Evolutionary conservation across 2,888 invertebrate genomes (phyloP).

Genomic region (Zygogramma bicolorata): DNA sequence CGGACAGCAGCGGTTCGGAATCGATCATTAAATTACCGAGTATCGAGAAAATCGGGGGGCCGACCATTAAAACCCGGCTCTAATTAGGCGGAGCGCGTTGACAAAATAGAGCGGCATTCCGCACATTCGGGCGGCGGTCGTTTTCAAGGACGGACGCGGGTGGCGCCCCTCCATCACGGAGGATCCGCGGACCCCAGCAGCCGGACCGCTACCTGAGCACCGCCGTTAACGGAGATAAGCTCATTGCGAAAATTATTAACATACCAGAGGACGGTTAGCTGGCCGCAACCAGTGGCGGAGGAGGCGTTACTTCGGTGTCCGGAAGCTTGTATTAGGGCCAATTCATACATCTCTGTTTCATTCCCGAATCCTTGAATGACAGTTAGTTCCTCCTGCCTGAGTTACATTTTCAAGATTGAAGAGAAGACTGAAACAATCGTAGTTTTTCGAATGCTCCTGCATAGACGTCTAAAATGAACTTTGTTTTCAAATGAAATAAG

Average conservation of each 20-base stretch:
- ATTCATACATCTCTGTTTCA: no score
- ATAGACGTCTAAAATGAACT: no score
- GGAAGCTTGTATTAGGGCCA: no score
- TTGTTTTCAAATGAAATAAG: no score
- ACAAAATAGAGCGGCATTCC: conserved; percentile 47
- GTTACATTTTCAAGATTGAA: no score
- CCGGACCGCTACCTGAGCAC: conserved; percentile 57
- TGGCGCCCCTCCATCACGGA: conserved; percentile 58
- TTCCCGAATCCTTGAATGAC: no score
- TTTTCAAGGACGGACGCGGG: conserved; percentile 55
- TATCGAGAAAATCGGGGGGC: neutral
- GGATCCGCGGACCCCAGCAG: conserved; percentile 22
- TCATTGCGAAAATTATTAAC: conserved; percentile 49
- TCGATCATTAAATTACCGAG: conserved; percentile 3
- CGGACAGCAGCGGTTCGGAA: neutral
- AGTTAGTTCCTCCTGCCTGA: no score
- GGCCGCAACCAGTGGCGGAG: conserved; percentile 17
- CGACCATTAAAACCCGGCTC: neutral
- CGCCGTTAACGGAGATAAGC: conserved; percentile 55
- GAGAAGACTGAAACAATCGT: no score
- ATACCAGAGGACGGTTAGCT: conserved; percentile 25
- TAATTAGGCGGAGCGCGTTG: conserved; percentile 12
- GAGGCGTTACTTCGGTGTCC: neutral
- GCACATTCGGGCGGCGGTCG: conserved; percentile 58
- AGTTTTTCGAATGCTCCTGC: no score